Evolutionary conservation across 1,140 invertebrate genomes (phyloP).

Genomic region (Apis dorsata): DNA sequence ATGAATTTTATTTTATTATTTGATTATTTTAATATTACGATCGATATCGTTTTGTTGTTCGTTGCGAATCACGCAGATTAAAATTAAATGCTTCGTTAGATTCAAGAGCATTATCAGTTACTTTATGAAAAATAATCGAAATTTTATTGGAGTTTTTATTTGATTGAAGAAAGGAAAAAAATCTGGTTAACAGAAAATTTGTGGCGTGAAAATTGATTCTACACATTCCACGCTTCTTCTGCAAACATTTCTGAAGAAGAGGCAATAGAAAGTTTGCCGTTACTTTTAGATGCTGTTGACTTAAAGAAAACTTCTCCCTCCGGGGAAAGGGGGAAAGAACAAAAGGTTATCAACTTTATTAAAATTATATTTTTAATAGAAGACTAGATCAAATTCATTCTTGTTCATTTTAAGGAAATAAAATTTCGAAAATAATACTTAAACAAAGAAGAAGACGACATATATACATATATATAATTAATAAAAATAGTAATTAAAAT

Average conservation of each 20-base stretch:
- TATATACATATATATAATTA: no score
- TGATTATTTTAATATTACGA: no score
- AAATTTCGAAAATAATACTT: neutral
- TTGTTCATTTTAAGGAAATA: no score
- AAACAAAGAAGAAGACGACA: neutral
- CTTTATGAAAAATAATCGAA: neutral
- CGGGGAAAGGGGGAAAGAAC: neutral
- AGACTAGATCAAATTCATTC: no score
- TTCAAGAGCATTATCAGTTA: no score
- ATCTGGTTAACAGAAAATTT: neutral
- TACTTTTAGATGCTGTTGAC: neutral
- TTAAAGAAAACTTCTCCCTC: neutral
- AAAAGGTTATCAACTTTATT: neutral
- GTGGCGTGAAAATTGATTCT: neutral
- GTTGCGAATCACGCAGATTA: no score
- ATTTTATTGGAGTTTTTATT: neutral
- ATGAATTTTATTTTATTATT: no score
- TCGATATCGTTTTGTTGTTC: no score
- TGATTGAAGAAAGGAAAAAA: neutral
- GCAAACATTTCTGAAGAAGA: neutral
- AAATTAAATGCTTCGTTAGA: no score
- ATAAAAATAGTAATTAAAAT: neutral
- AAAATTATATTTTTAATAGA: neutral
- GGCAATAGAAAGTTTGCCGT: neutral
- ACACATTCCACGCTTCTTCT: neutral